phyloP scores from a whole-genome alignment of 2,888 invertebrate species.

The Leptarthrus brevirostris region DNA sequence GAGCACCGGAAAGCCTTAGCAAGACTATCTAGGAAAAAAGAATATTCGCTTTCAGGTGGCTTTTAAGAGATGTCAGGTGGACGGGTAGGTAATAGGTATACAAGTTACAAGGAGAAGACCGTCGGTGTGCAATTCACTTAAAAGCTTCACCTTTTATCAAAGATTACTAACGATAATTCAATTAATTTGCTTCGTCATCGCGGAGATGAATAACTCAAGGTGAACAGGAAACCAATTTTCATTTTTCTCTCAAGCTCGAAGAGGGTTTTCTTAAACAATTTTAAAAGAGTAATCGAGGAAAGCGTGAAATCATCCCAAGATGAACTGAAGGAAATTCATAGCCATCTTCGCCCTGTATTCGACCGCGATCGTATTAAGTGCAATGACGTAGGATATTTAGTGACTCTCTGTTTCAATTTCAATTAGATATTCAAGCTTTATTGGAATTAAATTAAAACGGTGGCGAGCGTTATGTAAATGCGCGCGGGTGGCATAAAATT shows the following conservation, averaged over 20 bases:
- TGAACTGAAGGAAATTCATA: neutral
- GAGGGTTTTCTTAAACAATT: conserved; percentile 11
- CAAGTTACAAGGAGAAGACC: neutral
- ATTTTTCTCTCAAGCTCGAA: neutral
- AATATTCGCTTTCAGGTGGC: neutral
- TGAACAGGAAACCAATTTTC: conserved; percentile 21
- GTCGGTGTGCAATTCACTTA: conserved; percentile 50
- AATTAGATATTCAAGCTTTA: neutral
- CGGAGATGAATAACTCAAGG: conserved; percentile 18
- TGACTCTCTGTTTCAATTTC: neutral
- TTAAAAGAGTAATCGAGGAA: conserved; percentile 7
- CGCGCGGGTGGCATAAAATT: no score
- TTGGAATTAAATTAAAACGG: conserved; percentile 10
- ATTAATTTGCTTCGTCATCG: conserved; percentile 48
- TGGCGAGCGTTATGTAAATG: neutral
- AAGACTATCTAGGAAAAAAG: neutral
- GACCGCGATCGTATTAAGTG: no score
- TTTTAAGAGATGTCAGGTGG: neutral
- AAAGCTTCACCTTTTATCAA: conserved; percentile 47
- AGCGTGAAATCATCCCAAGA: conserved; percentile 15
- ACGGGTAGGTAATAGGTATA: conserved; percentile 1
- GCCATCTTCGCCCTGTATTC: neutral
- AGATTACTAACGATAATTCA: conserved; percentile 50
- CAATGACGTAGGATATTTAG: neutral
- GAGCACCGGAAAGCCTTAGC: no score